Evolutionary conservation across 2,113 vertebrate species (phyloP).

Genomic region (Enhydra lutris): DNA sequence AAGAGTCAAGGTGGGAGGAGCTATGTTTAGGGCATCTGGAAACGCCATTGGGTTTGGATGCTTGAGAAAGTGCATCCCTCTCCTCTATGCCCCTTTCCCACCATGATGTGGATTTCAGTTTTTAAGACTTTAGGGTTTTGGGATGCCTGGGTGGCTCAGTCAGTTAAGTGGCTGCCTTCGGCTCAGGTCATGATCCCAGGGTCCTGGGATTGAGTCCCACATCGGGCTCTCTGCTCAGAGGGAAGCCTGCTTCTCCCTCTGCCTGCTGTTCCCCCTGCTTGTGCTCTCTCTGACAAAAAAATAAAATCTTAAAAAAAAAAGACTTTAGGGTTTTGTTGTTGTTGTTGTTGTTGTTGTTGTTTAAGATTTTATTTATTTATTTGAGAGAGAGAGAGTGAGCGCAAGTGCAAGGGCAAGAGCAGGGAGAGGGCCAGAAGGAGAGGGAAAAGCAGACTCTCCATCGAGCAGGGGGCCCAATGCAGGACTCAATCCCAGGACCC

Average conservation of each 20-base stretch:
- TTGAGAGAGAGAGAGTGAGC: not conserved
- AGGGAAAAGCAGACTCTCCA: not conserved
- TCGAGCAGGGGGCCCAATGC: not conserved
- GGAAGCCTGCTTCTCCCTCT: no score
- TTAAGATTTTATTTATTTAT: not conserved
- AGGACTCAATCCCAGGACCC: not conserved
- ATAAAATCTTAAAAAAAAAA: no score
- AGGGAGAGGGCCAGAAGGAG: not conserved
- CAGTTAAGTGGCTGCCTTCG: no score
- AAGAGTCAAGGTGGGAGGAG: not conserved
- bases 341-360: no score
- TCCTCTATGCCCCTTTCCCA: not conserved
- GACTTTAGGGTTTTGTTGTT: not conserved
- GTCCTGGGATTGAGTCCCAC: no score
- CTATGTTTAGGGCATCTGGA: not conserved
- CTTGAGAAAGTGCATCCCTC: not conserved
- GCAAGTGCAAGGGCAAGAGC: no score
- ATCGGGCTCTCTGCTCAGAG: no score
- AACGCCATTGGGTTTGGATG: accelerated
- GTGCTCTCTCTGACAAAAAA: no score
- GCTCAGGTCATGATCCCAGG: no score
- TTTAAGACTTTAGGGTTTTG: not conserved
- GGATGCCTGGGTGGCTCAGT: no score
- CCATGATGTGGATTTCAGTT: not conserved
- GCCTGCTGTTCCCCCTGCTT: no score